These are phyloP conservation scores for Sciurus vulgaris DNA, from an alignment of 2,797 vertebrate genomes.

Conservation along the genomic window DNA sequence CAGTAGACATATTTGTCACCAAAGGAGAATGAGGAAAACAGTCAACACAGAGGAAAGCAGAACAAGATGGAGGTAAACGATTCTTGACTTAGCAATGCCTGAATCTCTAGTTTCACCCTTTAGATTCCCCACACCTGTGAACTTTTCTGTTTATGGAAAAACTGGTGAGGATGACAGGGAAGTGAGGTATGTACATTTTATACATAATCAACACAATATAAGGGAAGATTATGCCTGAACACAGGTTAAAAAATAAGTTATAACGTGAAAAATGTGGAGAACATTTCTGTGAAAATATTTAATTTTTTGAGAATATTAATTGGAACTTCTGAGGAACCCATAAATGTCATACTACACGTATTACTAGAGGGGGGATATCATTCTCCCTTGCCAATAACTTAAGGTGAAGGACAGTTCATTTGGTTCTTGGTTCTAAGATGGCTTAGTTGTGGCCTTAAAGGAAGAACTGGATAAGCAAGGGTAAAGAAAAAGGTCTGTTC, in stretches of 20 bases:
- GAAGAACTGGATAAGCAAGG: background rate
- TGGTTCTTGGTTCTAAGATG: background rate
- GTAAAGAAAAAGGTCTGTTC: background rate
- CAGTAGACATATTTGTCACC: background rate
- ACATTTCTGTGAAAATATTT: constrained; percentile 25
- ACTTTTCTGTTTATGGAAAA: background rate
- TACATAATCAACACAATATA: background rate
- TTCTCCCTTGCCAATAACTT: background rate
- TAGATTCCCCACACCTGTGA: background rate
- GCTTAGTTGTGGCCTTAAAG: background rate
- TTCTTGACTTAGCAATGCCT: background rate
- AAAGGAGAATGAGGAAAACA: background rate
- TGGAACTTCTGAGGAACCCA: background rate
- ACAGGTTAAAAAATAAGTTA: constrained; percentile 6
- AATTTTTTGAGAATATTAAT: background rate
- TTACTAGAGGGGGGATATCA: background rate
- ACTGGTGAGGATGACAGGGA: background rate
- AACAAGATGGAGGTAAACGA: background rate
- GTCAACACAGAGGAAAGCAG: background rate
- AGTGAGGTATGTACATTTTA: background rate
- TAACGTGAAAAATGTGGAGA: background rate
- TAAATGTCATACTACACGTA: background rate
- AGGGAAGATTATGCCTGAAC: background rate
- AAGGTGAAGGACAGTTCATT: background rate
- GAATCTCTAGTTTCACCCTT: background rate